Evolutionary conservation across 2,888 invertebrate species (phyloP), one percentile per base, ranked within the genome.

Genomic region (Drosophila picticornis): DNA sequence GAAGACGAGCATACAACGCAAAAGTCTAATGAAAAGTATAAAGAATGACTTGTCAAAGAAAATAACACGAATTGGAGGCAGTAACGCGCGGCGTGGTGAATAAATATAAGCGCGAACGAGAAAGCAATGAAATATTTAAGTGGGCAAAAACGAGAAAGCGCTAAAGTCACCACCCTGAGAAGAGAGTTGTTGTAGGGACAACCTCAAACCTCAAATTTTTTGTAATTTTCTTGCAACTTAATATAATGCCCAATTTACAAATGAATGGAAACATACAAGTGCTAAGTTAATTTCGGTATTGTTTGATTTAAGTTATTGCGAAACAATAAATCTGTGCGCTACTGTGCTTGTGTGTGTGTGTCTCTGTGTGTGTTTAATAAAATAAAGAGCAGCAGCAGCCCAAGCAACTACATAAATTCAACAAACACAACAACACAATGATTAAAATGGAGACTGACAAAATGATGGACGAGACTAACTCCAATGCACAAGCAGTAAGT

Each of bases 381-480:
- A 53, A 60, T 57, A 74, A 76, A 72, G 66, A 82, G 63, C 61
- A 82, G 63, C 75, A 76, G 80, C 32, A 66, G 29, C n/a, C 66
- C 53, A 61, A 80, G 52, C 81, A 83, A 67, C 74, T 69, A 71
- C 60, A 81, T 58, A 76, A 75, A 76, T 76, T 73, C 68, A 77
- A 84, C 69, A 86, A 87, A 75, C 51, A 80, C 68, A 76, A 60
- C 62, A 57, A 80, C 81, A 88, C 87, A 88, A 91, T 96, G 96
- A 95, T 96, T 94, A 96, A 96, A 95, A 97, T 97, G 97, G 97
- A 97, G 96, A 97, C 97, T 94, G 97, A 97, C 95, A 96, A 96
- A 95, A 95, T 96, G 94, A 96, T 96, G 94, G 97, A 97, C 94
- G 97, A 97, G 93, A 94, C 95, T 87, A 95, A 94, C 94, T 94